phyloP scores from a whole-genome alignment of 64 coral and sea anemone species.

The Pachyseris speciosa region DNA sequence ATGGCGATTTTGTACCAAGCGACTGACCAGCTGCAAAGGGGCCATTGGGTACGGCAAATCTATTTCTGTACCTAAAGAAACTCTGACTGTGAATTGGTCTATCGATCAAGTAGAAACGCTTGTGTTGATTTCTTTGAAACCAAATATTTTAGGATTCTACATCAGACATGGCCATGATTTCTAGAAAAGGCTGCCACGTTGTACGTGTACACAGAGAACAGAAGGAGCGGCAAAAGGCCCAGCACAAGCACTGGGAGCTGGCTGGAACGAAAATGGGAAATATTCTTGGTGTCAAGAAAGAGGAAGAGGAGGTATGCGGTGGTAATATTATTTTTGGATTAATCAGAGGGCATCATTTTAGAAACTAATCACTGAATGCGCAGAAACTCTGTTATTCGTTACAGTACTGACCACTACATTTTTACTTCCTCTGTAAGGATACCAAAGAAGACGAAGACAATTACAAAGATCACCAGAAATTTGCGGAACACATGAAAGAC shows the following conservation, averaged over 20 bases:
- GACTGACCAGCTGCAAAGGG: too few relatives aligned
- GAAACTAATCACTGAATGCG: too few relatives aligned
- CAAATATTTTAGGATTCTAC: slow-evolving; percentile 78
- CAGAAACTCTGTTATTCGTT: too few relatives aligned
- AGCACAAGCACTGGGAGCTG: slow-evolving; percentile 99
- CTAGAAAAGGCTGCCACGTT: slow-evolving; percentile 93
- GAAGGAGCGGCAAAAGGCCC: slow-evolving; percentile 94
- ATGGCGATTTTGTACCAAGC: too few relatives aligned
- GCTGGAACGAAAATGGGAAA: slow-evolving; percentile 98
- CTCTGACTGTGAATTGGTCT: too few relatives aligned
- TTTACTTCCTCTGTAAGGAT: slow-evolving; percentile 50
- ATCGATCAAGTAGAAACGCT: too few relatives aligned
- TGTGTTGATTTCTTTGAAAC: neutral
- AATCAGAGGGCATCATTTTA: too few relatives aligned
- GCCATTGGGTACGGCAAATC: too few relatives aligned
- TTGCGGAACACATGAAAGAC: slow-evolving; percentile 98
- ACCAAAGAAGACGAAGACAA: slow-evolving; percentile 70
- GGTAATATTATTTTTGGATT: neutral
- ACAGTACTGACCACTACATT: too few relatives aligned
- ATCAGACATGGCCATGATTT: slow-evolving; percentile 99
- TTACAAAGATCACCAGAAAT: slow-evolving; percentile 95
- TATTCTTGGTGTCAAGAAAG: slow-evolving; percentile 90
- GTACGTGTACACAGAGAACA: slow-evolving; percentile 86
- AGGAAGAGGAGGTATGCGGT: slow-evolving; percentile 75
- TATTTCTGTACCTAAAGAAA: too few relatives aligned